Evolutionary conservation across 2,113 vertebrate genomes (phyloP).

Genomic region (Dromiciops gliroides): DNA sequence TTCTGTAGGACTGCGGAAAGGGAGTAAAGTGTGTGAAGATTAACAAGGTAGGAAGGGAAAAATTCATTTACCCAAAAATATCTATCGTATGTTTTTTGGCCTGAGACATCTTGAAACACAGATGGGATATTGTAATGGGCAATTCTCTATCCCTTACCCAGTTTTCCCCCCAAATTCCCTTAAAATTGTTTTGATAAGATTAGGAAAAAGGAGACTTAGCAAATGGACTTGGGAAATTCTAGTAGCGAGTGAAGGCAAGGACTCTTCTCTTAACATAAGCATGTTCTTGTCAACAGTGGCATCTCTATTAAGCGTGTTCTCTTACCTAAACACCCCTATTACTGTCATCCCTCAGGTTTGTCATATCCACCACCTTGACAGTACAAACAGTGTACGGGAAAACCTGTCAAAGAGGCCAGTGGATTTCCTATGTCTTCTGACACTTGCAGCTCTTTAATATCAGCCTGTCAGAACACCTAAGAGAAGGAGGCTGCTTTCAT

Average conservation of each 20-base stretch:
- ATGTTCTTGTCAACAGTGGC: constrained; percentile 77
- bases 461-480: constrained; percentile 81
- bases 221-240: constrained; percentile 54
- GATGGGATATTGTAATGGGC: constrained; percentile 38
- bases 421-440: constrained; percentile 79
- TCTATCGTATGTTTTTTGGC: not conserved
- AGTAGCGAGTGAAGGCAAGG: constrained; percentile 61
- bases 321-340: constrained; percentile 80
- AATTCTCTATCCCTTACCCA: not conserved
- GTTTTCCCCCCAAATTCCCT: not conserved
- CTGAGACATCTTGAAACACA: constrained; percentile 36
- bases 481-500: constrained; percentile 70
- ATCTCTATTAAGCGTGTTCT: constrained; percentile 82
- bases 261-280: constrained; percentile 69
- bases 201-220: constrained; percentile 48
- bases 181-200: constrained; percentile 58
- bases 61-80: constrained; percentile 20
- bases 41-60: not conserved
- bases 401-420: constrained; percentile 80
- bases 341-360: constrained; percentile 80
- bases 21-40: not conserved
- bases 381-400: constrained; percentile 75
- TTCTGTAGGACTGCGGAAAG: not conserved
- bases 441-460: constrained; percentile 83
- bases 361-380: constrained; percentile 78